Percentiles rank a stretch among this genome's conserved stretches.
Conservation (phyloP, 2,797 vertebrate species). For the Botia kubotai region DNA sequence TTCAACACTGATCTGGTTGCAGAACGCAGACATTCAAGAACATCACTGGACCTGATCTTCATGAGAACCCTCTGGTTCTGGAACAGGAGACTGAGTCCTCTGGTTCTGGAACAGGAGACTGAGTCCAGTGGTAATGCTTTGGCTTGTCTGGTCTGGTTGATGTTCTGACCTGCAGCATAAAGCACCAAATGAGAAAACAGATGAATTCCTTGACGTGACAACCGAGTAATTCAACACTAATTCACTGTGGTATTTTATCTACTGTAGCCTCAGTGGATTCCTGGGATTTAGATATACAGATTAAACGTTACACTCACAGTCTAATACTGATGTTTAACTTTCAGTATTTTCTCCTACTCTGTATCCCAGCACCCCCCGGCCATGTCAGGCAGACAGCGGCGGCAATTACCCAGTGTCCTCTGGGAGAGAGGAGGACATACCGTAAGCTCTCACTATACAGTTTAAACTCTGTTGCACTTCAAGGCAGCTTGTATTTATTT, state of each 20-base stretch:
- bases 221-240: slow-evolving; percentile 40
- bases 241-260: slow-evolving; percentile 53
- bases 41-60: no score
- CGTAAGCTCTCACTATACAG: slow-evolving; percentile 55
- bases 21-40: no score
- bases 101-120: slow-evolving; percentile 41
- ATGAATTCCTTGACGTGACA: slow-evolving; percentile 45
- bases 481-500: slow-evolving; percentile 67
- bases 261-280: slow-evolving; percentile 53
- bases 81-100: slow-evolving; percentile 72
- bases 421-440: slow-evolving; percentile 53
- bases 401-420: slow-evolving; percentile 54
- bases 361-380: slow-evolving; percentile 32
- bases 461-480: slow-evolving; percentile 61
- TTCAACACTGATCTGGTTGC: no score
- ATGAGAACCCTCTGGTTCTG: slow-evolving; percentile 67
- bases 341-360: slow-evolving; percentile 43
- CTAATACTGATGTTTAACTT: slow-evolving; percentile 48
- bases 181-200: slow-evolving; percentile 37
- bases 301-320: slow-evolving; percentile 51
- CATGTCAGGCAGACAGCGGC: slow-evolving; percentile 48
- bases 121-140: slow-evolving; percentile 81
- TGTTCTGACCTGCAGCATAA: slow-evolving; percentile 64
- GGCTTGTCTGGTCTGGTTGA: slow-evolving; percentile 81
- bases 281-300: slow-evolving; percentile 58